These are phyloP conservation scores for Carettochelys insculpta DNA, from an alignment of 2,113 vertebrate species.

Conservation along the genomic window DNA sequence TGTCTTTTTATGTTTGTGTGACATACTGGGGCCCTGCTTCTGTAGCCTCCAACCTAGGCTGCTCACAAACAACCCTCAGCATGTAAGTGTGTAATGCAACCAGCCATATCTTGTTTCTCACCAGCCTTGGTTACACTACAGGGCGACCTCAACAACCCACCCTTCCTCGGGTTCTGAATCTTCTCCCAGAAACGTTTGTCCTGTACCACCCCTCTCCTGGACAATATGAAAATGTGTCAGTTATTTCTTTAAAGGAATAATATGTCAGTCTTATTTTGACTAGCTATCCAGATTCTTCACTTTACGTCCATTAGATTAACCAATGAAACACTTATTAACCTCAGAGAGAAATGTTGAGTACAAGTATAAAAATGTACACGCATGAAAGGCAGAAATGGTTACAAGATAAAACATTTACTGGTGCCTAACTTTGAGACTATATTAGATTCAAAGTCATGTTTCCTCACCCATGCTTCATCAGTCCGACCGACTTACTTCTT, in stretches of 20 bases:
- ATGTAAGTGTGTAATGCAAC: neutral
- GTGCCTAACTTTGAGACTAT: neutral
- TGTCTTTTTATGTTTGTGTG: neutral
- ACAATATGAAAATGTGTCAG: neutral
- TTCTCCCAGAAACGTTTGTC: neutral
- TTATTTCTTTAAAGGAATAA: neutral
- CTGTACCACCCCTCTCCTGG: neutral
- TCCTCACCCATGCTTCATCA: too few species aligned
- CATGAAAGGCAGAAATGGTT: neutral
- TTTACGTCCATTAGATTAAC: neutral
- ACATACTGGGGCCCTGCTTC: neutral
- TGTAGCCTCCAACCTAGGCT: neutral
- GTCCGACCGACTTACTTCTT: neutral
- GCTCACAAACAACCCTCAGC: neutral
- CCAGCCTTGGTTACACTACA: neutral
- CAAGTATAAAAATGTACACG: neutral
- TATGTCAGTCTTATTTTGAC: neutral
- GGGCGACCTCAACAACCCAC: neutral
- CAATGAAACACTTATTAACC: neutral
- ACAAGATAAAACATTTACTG: neutral
- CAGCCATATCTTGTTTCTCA: neutral
- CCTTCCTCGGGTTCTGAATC: too few species aligned
- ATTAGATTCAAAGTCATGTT: neutral
- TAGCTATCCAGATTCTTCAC: neutral
- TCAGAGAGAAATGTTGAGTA: neutral